These are phyloP conservation scores for Caerostris extrusa DNA, from an alignment of 1,140 invertebrate species.

Conservation along the genomic window DNA sequence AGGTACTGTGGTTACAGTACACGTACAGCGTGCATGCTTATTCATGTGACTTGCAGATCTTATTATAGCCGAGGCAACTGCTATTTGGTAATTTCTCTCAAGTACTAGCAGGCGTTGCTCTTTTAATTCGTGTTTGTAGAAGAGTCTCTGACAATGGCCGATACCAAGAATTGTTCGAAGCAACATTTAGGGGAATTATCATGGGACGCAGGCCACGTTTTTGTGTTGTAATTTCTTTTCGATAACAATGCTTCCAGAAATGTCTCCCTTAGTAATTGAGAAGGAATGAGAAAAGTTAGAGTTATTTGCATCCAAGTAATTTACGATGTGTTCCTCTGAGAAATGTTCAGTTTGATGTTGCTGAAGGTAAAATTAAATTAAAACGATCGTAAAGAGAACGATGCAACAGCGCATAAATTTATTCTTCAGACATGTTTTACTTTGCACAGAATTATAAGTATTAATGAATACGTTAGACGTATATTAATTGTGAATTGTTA, in stretches of 20 bases:
- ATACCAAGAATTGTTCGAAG: not conserved
- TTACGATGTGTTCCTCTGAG: not conserved
- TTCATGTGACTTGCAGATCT: not conserved
- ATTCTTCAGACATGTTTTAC: too few species aligned
- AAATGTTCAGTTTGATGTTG: not conserved
- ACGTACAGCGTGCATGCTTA: not conserved
- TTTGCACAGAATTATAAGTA: too few species aligned
- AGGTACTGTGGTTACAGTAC: not conserved
- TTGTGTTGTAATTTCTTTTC: constrained; percentile 4
- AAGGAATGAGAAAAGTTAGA: not conserved
- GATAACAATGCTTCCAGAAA: not conserved
- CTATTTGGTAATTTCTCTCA: not conserved
- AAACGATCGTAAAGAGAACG: not conserved
- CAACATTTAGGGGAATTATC: constrained; percentile 12
- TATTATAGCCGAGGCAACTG: not conserved
- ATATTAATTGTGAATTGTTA: too few species aligned
- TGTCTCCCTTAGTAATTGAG: not conserved
- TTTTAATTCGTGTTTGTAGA: constrained; percentile 25
- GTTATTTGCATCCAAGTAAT: not conserved
- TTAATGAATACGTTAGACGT: too few species aligned
- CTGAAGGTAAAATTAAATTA: not conserved
- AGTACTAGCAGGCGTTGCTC: not conserved
- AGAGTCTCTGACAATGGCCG: not conserved
- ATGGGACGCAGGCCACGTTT: not conserved
- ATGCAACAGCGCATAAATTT: too few species aligned